phyloP scores from a whole-genome alignment of 2,797 vertebrate genomes.

The Mormyrus proboscirostris region DNA sequence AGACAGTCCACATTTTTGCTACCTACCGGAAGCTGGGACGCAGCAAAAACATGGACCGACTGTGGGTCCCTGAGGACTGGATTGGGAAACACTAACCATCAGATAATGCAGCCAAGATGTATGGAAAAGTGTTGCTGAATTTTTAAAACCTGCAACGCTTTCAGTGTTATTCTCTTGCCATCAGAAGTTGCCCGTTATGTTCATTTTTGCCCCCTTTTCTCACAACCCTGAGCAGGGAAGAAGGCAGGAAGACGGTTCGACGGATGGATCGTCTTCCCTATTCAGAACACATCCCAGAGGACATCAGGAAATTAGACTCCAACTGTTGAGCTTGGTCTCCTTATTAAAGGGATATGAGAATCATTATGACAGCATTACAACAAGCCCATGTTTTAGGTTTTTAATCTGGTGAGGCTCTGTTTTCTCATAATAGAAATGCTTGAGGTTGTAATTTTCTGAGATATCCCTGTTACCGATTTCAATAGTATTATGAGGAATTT shows the following conservation, averaged over 20 bases:
- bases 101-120: not conserved
- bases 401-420: not conserved
- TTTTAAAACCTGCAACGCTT: not conserved
- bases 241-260: not conserved
- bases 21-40: not conserved
- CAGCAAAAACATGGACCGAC: not conserved
- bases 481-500: not conserved
- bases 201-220: not conserved
- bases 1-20: not conserved
- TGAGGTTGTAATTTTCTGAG: constrained; percentile 5
- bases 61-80: not conserved
- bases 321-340: not conserved
- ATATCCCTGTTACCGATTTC: not conserved
- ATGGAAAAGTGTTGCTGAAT: not conserved
- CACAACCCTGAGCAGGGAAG: not conserved
- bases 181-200: not conserved
- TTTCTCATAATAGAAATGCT: not conserved
- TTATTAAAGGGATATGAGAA: not conserved
- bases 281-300: not conserved
- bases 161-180: not conserved
- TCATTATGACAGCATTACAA: not conserved
- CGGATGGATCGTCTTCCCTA: not conserved
- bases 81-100: not conserved
- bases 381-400: not conserved
- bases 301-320: not conserved